Evolutionary conservation across 2,797 vertebrate species (phyloP), one percentile per base, ranked within the genome.

Genomic region (Ceryle rudis): DNA sequence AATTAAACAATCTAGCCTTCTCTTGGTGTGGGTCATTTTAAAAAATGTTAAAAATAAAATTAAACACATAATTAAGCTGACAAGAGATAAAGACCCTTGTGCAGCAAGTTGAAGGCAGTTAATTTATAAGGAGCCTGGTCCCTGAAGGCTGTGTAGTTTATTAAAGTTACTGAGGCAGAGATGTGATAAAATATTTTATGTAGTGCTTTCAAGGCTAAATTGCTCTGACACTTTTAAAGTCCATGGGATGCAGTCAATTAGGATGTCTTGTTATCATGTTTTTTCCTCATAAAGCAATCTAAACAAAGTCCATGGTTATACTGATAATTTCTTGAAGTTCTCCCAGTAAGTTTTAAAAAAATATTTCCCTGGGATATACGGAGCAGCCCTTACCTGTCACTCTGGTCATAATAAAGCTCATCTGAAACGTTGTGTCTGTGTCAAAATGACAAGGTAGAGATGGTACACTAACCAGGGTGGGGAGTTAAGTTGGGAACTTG

Each of bases 1-100:
- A 99, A 99, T 99, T 99, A 99, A 99, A 99, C 98, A 99, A 98
- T 98, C 96, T 98, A 98, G 98, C 98, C 97, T 98, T 97, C 91
- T 98, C 57, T 95, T 98, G 97, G 98, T 97, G 97, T 98, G 98
- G 98, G 98, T 99, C 98, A 99, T 99, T 99, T 98, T 98, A 97
- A 98, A 98, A 98, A 99, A 98, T 98, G 98, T 98, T 98, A 98
- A 99, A 99, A 99, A 99, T 99, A 99, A 99, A 99, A 99, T 99
- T 99, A 99, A 99, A 98, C 98, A 99, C 98, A 98, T 99, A 99
- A 99, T 99, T 99, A 99, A 99, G 98, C 98, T 98, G 98, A 98
- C 97, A 98, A 98, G 98, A 98, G 98, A 99, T 99, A 99, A 99
- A 99, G 98, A 98, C 98, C 98, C 98, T 98, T 98, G 98, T 98